Evolutionary conservation across 2,113 vertebrate genomes (phyloP).

Genomic region (Actinemys pallida): DNA sequence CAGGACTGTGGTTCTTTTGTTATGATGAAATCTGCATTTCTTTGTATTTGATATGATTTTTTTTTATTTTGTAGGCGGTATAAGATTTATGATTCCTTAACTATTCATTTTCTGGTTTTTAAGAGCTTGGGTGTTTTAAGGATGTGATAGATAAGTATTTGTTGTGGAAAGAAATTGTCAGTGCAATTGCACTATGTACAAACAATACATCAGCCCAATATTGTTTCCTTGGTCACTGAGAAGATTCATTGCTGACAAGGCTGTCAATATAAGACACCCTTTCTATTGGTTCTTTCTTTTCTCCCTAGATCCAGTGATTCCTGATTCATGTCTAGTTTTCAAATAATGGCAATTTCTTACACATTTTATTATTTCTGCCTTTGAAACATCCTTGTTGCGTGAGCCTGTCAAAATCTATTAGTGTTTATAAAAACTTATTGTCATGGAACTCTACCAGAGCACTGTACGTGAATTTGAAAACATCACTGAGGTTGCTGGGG

Average conservation of each 20-base stretch:
- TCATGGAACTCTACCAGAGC: not conserved
- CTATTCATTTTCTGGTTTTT: not conserved
- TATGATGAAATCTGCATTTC: not conserved
- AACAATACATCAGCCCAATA: not conserved
- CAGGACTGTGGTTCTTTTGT: not conserved
- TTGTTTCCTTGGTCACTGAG: not conserved
- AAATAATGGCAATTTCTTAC: not conserved
- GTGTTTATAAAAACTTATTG: not conserved
- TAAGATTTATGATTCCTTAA: not conserved
- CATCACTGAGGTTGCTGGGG: not conserved
- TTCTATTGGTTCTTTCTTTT: not conserved
- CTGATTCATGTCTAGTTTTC: not conserved
- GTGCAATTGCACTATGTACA: not conserved
- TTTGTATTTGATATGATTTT: not conserved
- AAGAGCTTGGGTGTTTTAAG: not conserved
- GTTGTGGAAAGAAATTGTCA: not conserved
- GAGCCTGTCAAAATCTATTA: not conserved
- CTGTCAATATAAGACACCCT: not conserved
- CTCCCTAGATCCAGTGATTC: not conserved
- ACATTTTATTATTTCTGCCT: not conserved
- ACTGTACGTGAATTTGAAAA: not conserved
- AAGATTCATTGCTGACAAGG: not conserved
- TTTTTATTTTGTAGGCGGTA: not conserved
- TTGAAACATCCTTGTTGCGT: not conserved
- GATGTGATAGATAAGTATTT: not conserved